phyloP scores from a whole-genome alignment of 2,888 invertebrate genomes.

The Ramazzottius varieornatus region DNA sequence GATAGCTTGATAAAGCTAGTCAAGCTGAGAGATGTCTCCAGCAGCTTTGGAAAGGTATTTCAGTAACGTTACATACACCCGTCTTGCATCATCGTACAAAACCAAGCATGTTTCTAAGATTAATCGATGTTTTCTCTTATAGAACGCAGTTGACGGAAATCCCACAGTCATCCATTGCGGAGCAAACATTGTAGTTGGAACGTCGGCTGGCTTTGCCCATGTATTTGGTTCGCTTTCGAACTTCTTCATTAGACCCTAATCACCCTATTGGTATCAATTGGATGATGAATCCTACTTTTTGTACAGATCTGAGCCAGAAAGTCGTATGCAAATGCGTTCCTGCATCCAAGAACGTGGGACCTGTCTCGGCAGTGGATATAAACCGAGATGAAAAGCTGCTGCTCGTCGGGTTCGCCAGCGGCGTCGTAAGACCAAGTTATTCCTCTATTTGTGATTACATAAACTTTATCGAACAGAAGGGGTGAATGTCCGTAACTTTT shows the following conservation, averaged over 20 bases:
- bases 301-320: conserved; percentile 5
- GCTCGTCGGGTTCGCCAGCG: conserved; percentile 49
- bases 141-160: neutral
- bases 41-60: neutral
- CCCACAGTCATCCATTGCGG: conserved; percentile 23
- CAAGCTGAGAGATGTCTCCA: neutral
- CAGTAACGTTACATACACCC: neutral
- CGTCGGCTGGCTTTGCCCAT: conserved; percentile 66
- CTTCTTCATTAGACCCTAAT: neutral
- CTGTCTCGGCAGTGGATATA: conserved; percentile 41
- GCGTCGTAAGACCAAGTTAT: conserved; percentile 25
- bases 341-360: conserved; percentile 17
- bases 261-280: neutral
- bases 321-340: neutral
- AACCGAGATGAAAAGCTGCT: conserved; percentile 61
- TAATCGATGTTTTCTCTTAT: neutral
- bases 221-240: conserved; percentile 36
- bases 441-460: neutral
- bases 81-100: too few relatives aligned
- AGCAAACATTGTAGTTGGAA: conserved; percentile 63
- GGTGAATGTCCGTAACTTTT: too few relatives aligned
- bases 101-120: too few relatives aligned
- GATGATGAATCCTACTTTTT: neutral
- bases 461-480: neutral
- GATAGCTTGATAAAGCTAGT: conserved; percentile 1